Evolutionary conservation across 1,140 invertebrate species (phyloP), one percentile per base, ranked within the genome.

Genomic region (Tetragonula clypearis): DNA sequence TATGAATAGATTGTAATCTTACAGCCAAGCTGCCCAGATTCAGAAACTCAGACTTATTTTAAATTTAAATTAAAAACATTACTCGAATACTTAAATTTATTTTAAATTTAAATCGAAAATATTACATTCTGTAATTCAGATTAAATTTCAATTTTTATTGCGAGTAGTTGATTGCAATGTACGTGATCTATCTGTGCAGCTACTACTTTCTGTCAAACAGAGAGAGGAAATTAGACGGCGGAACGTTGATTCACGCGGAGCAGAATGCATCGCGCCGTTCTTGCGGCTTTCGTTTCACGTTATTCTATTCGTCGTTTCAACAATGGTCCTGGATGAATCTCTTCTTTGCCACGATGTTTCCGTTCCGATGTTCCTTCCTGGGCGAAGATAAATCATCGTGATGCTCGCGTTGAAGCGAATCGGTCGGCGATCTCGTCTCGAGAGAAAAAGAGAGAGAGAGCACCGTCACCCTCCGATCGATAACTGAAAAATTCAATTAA

Each of bases 401-500:
- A 49, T 6, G 26, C n/a, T 30, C 53, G 23, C 19, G 62, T 77
- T 49, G 76, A 62, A 49, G 58, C n/a, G 35, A 74, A 6, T 26
- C 23, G 9, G 6, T 21, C 1, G 9, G 12, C 60, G 41, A 55
- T 66, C 26, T 9, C 49, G 53, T 26, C 26, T 49, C 12, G 49
- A 23, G 12, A 35, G 3, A 23, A 6, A 30, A 30, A 35, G 49
- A 55, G 26, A 26, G 17, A 62, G 6, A 0, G 41, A 23, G 19
- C 30, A 15, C 53, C 2, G 0, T 1, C 1, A 23, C 21, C 2
- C 11, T 65, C 4, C 53, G 41, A 77, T 77, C 69, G 65, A 49
- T 69, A 69, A 77, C 60, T 83, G 73, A 60, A 66, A 77, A 83
- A 83, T 83, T 83, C 74, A 83, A 77, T 83, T 83, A 77, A 15